Conservation (phyloP, 2,113 vertebrate species). For the Spizaetus ornatus region DNA sequence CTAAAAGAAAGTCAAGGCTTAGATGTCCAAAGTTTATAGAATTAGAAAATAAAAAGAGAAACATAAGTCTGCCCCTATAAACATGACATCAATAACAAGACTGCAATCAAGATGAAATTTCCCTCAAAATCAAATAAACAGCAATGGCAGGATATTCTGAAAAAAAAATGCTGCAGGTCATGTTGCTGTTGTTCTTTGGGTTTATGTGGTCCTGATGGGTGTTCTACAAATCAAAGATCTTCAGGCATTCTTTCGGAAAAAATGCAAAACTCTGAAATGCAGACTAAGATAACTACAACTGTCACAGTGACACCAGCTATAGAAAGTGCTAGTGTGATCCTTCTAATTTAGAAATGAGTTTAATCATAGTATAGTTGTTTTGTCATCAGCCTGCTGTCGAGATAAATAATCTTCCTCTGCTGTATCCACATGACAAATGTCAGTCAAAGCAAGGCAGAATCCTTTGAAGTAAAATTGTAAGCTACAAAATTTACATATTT, state of each 20-base stretch:
- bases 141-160: not conserved
- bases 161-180: not conserved
- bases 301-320: not conserved
- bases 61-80: not conserved
- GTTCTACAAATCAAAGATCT: not conserved
- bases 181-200: not conserved
- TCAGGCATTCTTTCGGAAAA: not conserved
- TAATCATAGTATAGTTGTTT: slow-evolving; percentile 33
- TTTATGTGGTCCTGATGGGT: not conserved
- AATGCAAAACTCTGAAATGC: not conserved
- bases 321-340: not conserved
- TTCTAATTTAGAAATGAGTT: slow-evolving; percentile 15
- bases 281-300: not conserved
- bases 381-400: not conserved
- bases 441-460: slow-evolving; percentile 31
- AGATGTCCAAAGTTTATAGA: not conserved
- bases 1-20: not conserved
- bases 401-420: not conserved
- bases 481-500: not conserved
- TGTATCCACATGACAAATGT: not conserved
- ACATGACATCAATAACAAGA: not conserved
- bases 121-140: not conserved
- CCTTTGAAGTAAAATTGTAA: not conserved
- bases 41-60: not conserved
- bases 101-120: not conserved